These are phyloP conservation scores for Scaptomyza graminum DNA, from an alignment of 1,140 invertebrate genomes.

Conservation along the genomic window DNA sequence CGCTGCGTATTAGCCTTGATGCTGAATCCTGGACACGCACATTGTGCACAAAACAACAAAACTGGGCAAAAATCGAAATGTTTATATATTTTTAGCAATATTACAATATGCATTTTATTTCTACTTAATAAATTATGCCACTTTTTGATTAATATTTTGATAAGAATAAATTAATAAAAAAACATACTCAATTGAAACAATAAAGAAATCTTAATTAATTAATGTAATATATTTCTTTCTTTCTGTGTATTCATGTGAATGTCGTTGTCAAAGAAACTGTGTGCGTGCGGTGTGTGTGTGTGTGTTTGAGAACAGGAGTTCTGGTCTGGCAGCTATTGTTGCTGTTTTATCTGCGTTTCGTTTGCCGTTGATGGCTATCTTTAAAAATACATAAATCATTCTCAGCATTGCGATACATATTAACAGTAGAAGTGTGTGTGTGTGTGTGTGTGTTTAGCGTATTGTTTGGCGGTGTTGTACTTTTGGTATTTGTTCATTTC, in stretches of 20 bases:
- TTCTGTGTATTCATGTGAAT: constrained; percentile 20
- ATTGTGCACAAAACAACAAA: no score
- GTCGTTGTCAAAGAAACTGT: constrained; percentile 8
- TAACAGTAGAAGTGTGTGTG: background rate
- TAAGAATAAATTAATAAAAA: no score
- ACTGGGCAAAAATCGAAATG: no score
- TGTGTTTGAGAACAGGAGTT: constrained; percentile 7
- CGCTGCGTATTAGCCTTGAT: constrained; percentile 10
- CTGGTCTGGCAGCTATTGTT: constrained; percentile 46
- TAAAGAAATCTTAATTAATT: no score
- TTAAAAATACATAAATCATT: constrained; percentile 80
- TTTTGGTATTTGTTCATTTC: constrained; percentile 17
- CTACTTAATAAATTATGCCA: no score
- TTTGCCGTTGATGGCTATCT: constrained; percentile 78
- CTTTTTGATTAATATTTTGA: background rate
- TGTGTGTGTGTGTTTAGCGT: constrained; percentile 44
- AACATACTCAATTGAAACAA: background rate
- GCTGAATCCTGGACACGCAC: constrained; percentile 1
- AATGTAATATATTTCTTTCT: background rate
- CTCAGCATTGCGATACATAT: constrained; percentile 2
- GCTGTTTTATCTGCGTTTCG: constrained; percentile 66
- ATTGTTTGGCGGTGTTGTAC: constrained; percentile 39
- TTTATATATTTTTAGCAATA: no score
- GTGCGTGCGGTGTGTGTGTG: background rate
- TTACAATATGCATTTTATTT: no score